Conservation (phyloP, 2,888 invertebrate species). For the Tromatobia lineatoria region DNA sequence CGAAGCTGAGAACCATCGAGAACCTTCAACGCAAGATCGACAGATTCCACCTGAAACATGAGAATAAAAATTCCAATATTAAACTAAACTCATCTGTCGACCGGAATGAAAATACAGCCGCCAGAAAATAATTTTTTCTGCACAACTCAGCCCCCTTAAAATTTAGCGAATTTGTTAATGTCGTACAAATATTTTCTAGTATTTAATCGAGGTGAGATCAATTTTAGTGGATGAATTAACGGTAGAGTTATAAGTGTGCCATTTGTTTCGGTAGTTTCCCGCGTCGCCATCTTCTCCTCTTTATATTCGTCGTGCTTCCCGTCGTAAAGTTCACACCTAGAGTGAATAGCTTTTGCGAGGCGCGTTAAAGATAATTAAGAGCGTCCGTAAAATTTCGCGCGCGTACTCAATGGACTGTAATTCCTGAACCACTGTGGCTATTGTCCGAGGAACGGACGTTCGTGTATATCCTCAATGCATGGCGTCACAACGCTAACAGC, state of each 20-base stretch:
- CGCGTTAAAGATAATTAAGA: slow-evolving; percentile 57
- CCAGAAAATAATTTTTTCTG: too few relatives aligned
- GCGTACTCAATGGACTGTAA: slow-evolving; percentile 70
- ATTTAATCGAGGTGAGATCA: neutral
- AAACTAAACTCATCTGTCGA: too few relatives aligned
- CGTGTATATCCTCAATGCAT: slow-evolving; percentile 17
- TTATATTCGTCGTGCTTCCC: slow-evolving; percentile 33
- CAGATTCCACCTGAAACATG: slow-evolving; percentile 92
- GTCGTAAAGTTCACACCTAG: slow-evolving; percentile 58
- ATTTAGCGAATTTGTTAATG: too few relatives aligned
- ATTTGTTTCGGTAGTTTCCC: slow-evolving; percentile 14
- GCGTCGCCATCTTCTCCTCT: neutral
- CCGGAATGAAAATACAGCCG: too few relatives aligned
- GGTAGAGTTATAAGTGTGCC: neutral
- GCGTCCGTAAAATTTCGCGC: slow-evolving; percentile 65
- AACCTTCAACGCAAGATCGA: slow-evolving; percentile 95
- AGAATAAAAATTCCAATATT: slow-evolving; percentile 15
- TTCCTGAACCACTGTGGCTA: slow-evolving; percentile 65
- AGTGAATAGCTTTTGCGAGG: slow-evolving; percentile 39
- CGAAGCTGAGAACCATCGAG: slow-evolving; percentile 95
- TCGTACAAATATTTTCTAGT: too few relatives aligned
- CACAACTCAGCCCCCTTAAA: too few relatives aligned
- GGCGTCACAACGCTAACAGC: neutral
- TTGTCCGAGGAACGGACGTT: slow-evolving; percentile 63
- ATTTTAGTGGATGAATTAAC: neutral